Conservation (phyloP, 2,888 invertebrate species). For the Dicyrtomina minuta region DNA sequence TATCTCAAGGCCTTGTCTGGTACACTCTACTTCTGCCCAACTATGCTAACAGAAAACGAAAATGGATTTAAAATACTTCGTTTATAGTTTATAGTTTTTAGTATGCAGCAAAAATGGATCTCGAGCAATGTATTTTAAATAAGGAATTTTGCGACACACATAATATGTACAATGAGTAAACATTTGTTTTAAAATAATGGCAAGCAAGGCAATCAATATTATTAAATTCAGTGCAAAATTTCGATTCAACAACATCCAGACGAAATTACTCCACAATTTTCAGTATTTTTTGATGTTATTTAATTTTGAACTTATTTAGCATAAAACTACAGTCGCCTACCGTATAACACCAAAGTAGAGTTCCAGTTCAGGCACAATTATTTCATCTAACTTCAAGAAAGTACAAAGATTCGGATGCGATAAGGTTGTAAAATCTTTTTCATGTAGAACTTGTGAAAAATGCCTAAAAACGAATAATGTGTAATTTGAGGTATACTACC, state of each 20-base stretch:
- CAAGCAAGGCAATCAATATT: no score
- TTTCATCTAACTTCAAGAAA: constrained; percentile 72
- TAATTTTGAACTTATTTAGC: no score
- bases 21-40: constrained; percentile 74
- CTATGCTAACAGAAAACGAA: no score
- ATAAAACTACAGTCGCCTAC: neutral
- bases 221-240: no score
- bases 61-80: constrained; percentile 21
- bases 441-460: constrained; percentile 13
- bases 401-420: constrained; percentile 68
- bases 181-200: no score
- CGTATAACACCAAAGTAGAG: constrained; percentile 68
- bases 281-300: neutral
- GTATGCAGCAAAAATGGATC: no score
- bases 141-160: no score
- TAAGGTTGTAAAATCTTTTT: constrained; percentile 21
- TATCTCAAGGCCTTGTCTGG: constrained; percentile 65
- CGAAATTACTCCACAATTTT: neutral
- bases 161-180: no score
- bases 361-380: constrained; percentile 74
- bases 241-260: neutral
- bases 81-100: no score
- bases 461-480: constrained; percentile 1
- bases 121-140: no score
- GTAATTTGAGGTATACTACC: no score